phyloP scores from a whole-genome alignment of 2,888 invertebrate genomes.

The Lathronympha strigana region DNA sequence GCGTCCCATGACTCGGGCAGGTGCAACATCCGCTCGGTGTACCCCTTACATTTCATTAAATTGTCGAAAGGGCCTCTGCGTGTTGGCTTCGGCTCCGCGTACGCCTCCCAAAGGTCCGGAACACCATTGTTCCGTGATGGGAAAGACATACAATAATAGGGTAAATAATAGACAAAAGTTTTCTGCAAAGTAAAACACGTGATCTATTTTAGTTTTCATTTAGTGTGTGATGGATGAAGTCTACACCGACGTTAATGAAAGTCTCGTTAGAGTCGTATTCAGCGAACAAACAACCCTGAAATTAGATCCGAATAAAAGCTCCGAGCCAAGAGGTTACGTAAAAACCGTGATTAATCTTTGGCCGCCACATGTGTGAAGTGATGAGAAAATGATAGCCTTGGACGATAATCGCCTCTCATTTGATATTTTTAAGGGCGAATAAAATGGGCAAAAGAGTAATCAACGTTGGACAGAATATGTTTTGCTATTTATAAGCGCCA shows the following conservation, averaged over 20 bases:
- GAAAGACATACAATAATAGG: not conserved
- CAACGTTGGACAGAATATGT: not conserved
- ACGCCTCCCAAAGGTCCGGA: too few relatives aligned
- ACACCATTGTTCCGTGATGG: not conserved
- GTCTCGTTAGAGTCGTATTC: constrained; percentile 41
- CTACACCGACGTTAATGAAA: constrained; percentile 32
- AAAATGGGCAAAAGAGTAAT: not conserved
- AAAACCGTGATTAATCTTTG: constrained; percentile 41
- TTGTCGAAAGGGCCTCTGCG: too few relatives aligned
- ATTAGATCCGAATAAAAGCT: constrained; percentile 39
- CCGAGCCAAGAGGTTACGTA: constrained; percentile 38
- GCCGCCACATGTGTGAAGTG: constrained; percentile 39
- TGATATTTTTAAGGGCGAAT: constrained; percentile 24
- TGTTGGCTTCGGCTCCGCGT: too few relatives aligned
- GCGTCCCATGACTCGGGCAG: too few relatives aligned
- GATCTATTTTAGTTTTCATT: constrained; percentile 32
- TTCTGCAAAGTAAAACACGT: not conserved
- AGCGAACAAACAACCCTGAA: constrained; percentile 40
- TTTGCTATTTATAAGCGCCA: not conserved
- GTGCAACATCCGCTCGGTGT: too few relatives aligned
- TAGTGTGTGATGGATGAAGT: constrained; percentile 32
- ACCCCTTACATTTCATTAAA: too few relatives aligned
- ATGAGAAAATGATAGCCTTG: constrained; percentile 40
- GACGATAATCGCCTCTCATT: constrained; percentile 39
- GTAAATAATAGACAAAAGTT: not conserved